Evolutionary conservation across 2,888 invertebrate species (phyloP).

Genomic region (Synergus japonicus): DNA sequence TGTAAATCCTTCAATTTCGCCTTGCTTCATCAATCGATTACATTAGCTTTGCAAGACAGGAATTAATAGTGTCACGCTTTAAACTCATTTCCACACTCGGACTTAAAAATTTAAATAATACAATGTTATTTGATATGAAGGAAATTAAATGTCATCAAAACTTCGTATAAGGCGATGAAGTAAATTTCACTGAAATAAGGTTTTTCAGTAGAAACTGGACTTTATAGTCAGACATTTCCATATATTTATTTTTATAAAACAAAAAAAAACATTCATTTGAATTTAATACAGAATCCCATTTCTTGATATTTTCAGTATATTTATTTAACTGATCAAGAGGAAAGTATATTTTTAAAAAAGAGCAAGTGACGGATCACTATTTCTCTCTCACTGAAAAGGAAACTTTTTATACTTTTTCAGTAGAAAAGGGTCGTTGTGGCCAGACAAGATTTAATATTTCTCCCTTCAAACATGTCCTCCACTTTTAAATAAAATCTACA

Average conservation of each 20-base stretch:
- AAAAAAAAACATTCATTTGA: no score
- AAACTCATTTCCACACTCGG: background rate
- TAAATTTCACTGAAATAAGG: background rate
- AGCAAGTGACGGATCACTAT: no score
- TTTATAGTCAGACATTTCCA: background rate
- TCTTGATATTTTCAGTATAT: no score
- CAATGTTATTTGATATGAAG: no score
- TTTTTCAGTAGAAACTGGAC: background rate
- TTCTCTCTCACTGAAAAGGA: background rate
- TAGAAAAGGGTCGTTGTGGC: background rate
- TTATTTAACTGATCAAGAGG: no score
- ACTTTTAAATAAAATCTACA: background rate
- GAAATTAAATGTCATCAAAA: no score
- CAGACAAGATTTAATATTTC: background rate
- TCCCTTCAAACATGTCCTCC: background rate
- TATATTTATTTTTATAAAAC: no score
- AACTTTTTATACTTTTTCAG: background rate
- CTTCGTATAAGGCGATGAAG: no score
- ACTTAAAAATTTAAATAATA: background rate
- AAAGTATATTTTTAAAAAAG: no score
- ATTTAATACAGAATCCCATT: no score
- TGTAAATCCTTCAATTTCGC: constrained; percentile 19
- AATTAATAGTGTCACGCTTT: background rate
- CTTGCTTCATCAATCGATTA: constrained; percentile 23
- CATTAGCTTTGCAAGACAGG: constrained; percentile 2